Percentiles rank a stretch among this genome's conserved stretches.
Evolutionary conservation across 2,797 vertebrate genomes (phyloP).

Genomic region (Sebastolobus alascanus): DNA sequence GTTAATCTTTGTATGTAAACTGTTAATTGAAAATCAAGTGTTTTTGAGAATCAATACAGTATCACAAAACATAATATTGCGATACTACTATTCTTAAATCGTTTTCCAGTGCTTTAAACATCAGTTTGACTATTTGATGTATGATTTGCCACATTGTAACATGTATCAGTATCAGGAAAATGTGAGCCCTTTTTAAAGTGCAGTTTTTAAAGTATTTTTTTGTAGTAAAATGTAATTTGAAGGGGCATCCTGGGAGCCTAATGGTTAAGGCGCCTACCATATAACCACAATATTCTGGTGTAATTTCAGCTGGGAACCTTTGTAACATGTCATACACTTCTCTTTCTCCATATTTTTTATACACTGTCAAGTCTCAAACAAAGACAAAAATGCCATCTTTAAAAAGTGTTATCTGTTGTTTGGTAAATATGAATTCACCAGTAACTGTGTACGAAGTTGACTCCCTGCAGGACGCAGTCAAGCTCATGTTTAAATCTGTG

Average conservation of each 20-base stretch:
- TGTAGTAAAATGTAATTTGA: not conserved
- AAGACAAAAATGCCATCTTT: not conserved
- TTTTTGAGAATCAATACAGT: too few relatives aligned
- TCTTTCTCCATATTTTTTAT: not conserved
- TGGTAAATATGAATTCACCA: not conserved
- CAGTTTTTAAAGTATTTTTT: too few relatives aligned
- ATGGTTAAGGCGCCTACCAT: not conserved
- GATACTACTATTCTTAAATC: too few relatives aligned
- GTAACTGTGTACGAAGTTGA: not conserved
- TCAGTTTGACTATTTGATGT: too few relatives aligned
- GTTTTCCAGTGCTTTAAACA: too few relatives aligned
- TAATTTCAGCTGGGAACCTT: not conserved
- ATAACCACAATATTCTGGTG: not conserved
- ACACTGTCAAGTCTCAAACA: not conserved
- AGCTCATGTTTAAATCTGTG: conserved; percentile 17
- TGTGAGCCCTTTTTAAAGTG: not conserved
- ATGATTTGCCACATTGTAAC: not conserved
- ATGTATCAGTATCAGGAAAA: not conserved
- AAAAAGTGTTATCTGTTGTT: not conserved
- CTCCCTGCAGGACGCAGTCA: not conserved
- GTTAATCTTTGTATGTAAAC: too few relatives aligned
- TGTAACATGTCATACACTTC: not conserved
- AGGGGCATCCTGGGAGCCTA: not conserved
- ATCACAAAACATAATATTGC: too few relatives aligned
- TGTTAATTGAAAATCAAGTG: too few relatives aligned